Evolutionary conservation across 2,797 vertebrate genomes (phyloP), one percentile per base, ranked within the genome.

Genomic region (Hippocampus kuda): DNA sequence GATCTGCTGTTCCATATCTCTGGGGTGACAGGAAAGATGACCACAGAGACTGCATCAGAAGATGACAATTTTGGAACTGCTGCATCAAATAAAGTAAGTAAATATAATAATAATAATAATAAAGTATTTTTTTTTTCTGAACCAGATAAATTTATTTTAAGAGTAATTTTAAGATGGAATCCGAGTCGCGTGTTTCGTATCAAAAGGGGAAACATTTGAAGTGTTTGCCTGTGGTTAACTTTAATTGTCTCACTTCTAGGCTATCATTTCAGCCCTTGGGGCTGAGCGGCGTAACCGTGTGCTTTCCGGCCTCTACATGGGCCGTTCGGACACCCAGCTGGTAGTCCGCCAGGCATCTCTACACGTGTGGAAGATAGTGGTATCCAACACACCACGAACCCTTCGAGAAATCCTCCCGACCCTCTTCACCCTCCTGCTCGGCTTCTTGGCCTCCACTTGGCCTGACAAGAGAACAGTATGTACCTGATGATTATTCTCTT

Each of bases 11-110:
- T 99, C 91, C 97, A 99, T 66, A 98, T 99, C 85, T 99, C 97
- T 0, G 97, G 97, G 68, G 97, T 99, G 79, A 95, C 97, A 0
- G 97, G 97, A 67, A 99, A 99, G 90, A 99, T 99, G 97, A 99
- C 97, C 42, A 99, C 97, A 11, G 97, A 99, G 87, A 99, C 97
- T 0, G 97, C 96, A 3, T 99, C 94, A 0, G 97, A 99, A 77
- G 97, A 99, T 22, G 97, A 99, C 86, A 99, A 99, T 88, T 99
- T 99, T 70, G 97, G 97, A 79, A 99, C 97, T 0, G 95, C 93
- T 4, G 93, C 95, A 65, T 99, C 97, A 61, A 98, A 96, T 81
- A 98, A 95, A 91, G 97, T 96, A 78, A 5, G 69, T n/a, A n/a
- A n/a, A n/a, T n/a, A n/a, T n/a, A n/a, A n/a, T n/a, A n/a, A n/a